phyloP scores from a whole-genome alignment of 2,888 invertebrate species.

The Luperina nickerlii region DNA sequence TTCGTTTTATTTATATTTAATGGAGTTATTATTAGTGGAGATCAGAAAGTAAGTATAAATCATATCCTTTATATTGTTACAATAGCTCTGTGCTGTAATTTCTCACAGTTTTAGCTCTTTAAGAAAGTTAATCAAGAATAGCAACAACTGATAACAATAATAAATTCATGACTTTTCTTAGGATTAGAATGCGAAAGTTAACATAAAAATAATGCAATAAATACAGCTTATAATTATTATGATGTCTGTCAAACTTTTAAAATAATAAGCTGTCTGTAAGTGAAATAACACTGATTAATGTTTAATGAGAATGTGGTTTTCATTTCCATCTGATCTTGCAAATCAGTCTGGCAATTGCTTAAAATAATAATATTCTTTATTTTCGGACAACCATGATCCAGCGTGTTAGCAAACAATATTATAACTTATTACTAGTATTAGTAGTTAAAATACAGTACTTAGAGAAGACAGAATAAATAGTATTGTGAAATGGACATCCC shows the following conservation, averaged over 20 bases:
- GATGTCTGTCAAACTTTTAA: not conserved
- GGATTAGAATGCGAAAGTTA: not conserved
- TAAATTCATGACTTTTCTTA: not conserved
- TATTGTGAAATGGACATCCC: too few relatives aligned
- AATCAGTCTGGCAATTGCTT: not conserved
- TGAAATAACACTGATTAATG: not conserved
- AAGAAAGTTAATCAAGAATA: not conserved
- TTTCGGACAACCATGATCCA: too few relatives aligned
- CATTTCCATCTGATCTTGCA: not conserved
- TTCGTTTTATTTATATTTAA: constrained; percentile 69
- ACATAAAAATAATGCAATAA: not conserved
- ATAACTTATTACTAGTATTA: too few relatives aligned
- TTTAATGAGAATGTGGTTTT: not conserved
- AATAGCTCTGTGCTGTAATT: constrained; percentile 4
- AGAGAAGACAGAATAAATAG: too few relatives aligned
- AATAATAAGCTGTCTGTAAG: not conserved
- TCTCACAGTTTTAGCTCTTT: not conserved
- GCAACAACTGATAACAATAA: not conserved
- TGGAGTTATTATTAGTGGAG: constrained; percentile 65
- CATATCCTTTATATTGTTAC: not conserved
- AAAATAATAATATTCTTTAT: too few relatives aligned
- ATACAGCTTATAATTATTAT: not conserved
- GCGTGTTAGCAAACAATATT: too few relatives aligned
- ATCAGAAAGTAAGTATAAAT: constrained; percentile 72
- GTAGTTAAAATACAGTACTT: too few relatives aligned